Evolutionary conservation across 1,140 invertebrate species (phyloP).

Genomic region (Mactra quadrangularis): DNA sequence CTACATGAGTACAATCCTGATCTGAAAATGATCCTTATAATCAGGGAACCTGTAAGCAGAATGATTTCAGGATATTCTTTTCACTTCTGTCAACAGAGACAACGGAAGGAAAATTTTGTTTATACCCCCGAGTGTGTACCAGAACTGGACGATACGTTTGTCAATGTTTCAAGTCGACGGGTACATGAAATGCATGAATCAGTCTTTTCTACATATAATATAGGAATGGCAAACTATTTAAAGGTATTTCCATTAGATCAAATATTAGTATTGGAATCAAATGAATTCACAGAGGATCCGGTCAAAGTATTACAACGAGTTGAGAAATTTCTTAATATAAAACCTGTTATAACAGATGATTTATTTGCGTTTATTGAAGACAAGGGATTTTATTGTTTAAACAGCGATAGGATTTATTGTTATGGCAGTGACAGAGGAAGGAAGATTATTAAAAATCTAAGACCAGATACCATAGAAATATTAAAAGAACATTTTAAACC

Average conservation of each 20-base stretch:
- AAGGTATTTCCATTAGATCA: constrained; percentile 13
- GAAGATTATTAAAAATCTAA: background rate
- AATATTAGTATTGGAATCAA: constrained; percentile 11
- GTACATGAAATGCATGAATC: background rate
- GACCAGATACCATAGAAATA: background rate
- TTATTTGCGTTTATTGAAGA: background rate
- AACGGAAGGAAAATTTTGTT: background rate
- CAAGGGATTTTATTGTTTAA: constrained; percentile 19
- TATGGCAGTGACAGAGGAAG: constrained; percentile 15
- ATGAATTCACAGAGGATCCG: background rate
- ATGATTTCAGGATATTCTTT: constrained; percentile 16
- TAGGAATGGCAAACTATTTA: background rate
- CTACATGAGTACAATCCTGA: background rate
- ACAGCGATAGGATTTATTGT: background rate
- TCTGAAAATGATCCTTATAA: constrained; percentile 16
- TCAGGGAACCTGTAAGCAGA: constrained; percentile 10
- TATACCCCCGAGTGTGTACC: constrained; percentile 7
- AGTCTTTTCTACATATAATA: background rate
- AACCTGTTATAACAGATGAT: background rate
- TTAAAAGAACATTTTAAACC: background rate
- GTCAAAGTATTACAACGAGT: constrained; percentile 5
- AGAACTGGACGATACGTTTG: background rate
- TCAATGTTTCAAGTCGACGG: background rate
- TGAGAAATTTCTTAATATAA: constrained; percentile 1
- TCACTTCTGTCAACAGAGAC: background rate